Conservation (phyloP, 2,888 invertebrate genomes). For the Tricholauxania praeusta region DNA sequence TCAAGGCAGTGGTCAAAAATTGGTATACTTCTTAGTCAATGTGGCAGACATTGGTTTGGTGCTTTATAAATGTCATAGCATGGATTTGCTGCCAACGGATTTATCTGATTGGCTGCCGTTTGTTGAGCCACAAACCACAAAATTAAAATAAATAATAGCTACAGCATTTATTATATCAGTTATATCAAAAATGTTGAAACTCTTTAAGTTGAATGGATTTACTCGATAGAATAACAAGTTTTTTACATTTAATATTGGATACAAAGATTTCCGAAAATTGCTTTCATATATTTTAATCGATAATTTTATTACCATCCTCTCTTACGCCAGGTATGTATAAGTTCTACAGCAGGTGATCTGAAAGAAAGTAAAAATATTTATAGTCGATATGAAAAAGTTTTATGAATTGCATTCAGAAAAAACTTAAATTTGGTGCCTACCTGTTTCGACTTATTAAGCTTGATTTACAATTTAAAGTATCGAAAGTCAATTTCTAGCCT, state of each 20-base stretch:
- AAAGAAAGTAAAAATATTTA: background rate
- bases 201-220: constrained; percentile 19
- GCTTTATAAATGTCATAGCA: constrained; percentile 96
- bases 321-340: constrained; percentile 57
- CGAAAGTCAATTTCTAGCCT: no score
- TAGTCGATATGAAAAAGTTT: no score
- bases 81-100: constrained; percentile 97
- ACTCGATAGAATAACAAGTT: no score
- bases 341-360: constrained; percentile 55
- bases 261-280: no score
- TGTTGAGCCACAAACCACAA: constrained; percentile 85
- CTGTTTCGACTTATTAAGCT: no score
- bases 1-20: constrained; percentile 89
- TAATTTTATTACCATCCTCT: constrained; percentile 55
- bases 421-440: no score
- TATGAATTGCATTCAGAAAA: no score
- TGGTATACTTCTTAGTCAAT: constrained; percentile 94
- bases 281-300: constrained; percentile 45
- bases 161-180: constrained; percentile 21
- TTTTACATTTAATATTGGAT: background rate
- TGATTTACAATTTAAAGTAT: no score
- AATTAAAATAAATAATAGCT: background rate
- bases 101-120: constrained; percentile 99
- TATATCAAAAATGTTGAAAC: constrained; percentile 33
- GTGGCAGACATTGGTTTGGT: constrained; percentile 91